These are phyloP conservation scores for Sebastes diaconus DNA, from an alignment of 2,797 vertebrate genomes.

Conservation along the genomic window DNA sequence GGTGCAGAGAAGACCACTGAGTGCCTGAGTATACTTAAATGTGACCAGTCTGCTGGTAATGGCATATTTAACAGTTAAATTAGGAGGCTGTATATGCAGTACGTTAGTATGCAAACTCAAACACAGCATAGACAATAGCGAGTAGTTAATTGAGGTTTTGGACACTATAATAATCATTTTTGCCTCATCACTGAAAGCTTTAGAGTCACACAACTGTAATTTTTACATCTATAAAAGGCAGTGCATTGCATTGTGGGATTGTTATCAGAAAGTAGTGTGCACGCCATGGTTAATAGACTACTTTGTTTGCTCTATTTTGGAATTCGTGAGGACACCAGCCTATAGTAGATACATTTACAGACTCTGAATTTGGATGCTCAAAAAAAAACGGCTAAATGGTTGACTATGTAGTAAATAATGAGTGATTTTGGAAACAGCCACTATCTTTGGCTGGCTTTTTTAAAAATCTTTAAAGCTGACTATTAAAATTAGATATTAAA, in stretches of 20 bases:
- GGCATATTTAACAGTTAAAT: neutral
- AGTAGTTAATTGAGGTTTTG: neutral
- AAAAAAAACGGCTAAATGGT: neutral
- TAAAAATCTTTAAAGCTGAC: neutral
- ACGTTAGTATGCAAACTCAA: neutral
- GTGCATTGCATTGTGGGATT: neutral
- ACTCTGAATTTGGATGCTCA: neutral
- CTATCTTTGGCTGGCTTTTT: neutral
- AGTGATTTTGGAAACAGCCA: no score
- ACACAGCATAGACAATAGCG: neutral
- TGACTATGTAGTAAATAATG: no score
- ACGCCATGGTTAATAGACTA: neutral
- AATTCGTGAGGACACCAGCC: neutral
- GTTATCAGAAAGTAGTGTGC: neutral
- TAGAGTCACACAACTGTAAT: neutral
- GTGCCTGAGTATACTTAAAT: neutral
- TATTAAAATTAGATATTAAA: neutral
- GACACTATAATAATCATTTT: neutral
- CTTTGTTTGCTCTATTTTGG: neutral
- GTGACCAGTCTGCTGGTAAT: neutral
- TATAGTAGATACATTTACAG: neutral
- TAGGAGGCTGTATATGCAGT: no score
- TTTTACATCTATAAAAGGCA: neutral
- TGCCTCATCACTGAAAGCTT: neutral
- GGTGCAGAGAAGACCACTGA: neutral